Evolutionary conservation across 2,797 vertebrate genomes (phyloP), one percentile per base, ranked within the genome.

Genomic region (Peromyscus aztecus): DNA sequence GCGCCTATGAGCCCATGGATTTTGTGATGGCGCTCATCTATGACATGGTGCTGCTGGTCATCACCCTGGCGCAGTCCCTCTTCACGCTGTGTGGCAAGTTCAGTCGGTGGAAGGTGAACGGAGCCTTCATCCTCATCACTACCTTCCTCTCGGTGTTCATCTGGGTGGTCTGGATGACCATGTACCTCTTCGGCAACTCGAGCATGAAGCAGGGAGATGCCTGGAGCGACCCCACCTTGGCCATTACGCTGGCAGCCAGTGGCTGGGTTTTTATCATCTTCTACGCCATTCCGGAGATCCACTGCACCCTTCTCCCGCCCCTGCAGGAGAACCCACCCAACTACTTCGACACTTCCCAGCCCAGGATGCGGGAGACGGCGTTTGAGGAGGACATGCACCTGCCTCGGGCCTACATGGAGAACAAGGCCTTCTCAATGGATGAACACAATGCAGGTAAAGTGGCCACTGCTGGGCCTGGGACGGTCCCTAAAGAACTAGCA

Each of bases 291-390:
- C 99, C 99, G 0, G 99, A 99, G 98, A 98, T 99, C 78, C 99
- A 99, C 97, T 98, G 99, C 97, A 99, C 99, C 98, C 99, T 99
- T 95, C 99, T 99, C 90, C 99, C 99, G 0, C 99, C 99, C 0
- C 99, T 99, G 19, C 99, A 99, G 98, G 99, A 99, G 93, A 99
- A 98, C 73, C 99, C 99, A 2, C 99, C 99, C 27, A 99, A 99
- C 98, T 99, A 99, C 98, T 99, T 99, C 16, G 99, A 99, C 98
- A 99, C 99, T 3, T 99, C 99, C 0, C 99, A 99, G 98, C 99
- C 99, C 0, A 98, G 99, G 94, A 99, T 99, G 99, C 99, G 99
- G 63, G 99, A 99, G 98, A 99, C 99, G 0, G 99, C 99, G 84
- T 99, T 99, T 73, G 99, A 99, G 78, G 99, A 99, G 95, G 99